Base-by-base conservation (phyloP, 1,140 invertebrate genomes). In the Hormaphis cornu region DNA sequence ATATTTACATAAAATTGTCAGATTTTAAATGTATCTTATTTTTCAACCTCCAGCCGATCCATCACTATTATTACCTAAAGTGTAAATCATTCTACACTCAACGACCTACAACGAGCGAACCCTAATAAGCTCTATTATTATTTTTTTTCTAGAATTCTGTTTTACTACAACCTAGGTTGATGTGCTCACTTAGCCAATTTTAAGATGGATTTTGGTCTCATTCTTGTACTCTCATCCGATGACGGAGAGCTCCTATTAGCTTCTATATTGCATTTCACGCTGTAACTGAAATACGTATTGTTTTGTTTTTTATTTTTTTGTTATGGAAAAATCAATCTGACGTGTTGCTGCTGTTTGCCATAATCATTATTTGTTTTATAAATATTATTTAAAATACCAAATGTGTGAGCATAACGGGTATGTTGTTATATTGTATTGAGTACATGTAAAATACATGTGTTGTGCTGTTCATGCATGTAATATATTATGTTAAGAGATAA, bases 171-270 rank as follows among this genome's bases (percentile, higher is more conserved):
- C 61, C 61, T 66, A 66, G 44, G 44, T 66, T 66, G 18, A 48
- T 48, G 42, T 66, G 61, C 61, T 66, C 61, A 66, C 61, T 66
- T 66, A 66, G 61, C 61, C 42, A 66, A 66, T 33, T 48, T 66
- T 50, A 66, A 66, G 61, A 35, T 48, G 61, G 61, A 66, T 66
- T 50, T 66, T 14, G 42, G 44, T 66, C 44, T 63, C 37, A 63
- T 63, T 63, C 42, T 48, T 46, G 44, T 66, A 30, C 16, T 66
- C 44, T 66, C 61, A 18, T 66, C 44, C 50, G 61, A 66, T 35
- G 61, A 66, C 28, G 44, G 12, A 66, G 44, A 66, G 24, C 44
- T 66, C 44, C 7, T 66, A 33, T 50, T 66, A 66, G 48, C 42
- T 44, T 66, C 44, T 48, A 66, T 35, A 66, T 28, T 66, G 61